phyloP scores from a whole-genome alignment of 2,888 invertebrate genomes.

The Priocnemis perturbator region DNA sequence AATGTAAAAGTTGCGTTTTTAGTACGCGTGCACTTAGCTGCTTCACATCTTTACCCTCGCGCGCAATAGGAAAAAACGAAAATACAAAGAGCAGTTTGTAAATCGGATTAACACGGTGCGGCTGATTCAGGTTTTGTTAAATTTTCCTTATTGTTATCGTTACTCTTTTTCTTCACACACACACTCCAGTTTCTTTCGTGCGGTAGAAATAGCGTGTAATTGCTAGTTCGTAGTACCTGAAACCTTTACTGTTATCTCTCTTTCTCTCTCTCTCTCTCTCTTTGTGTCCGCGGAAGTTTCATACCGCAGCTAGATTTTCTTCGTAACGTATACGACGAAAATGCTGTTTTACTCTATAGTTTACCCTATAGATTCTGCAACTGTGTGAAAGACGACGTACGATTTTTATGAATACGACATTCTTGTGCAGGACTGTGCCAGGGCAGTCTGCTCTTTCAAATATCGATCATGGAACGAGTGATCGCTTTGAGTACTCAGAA shows the following conservation, averaged over 20 bases:
- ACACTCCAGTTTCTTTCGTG: too few relatives aligned
- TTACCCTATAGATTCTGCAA: too few relatives aligned
- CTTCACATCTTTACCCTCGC: constrained; percentile 19
- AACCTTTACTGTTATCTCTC: too few relatives aligned
- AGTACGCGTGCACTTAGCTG: constrained; percentile 44
- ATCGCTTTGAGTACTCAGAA: constrained; percentile 72
- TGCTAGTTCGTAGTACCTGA: too few relatives aligned
- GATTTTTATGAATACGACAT: too few relatives aligned
- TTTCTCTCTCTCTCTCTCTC: too few relatives aligned
- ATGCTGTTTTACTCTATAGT: too few relatives aligned
- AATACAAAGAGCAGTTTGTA: constrained; percentile 11
- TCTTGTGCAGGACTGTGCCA: constrained; percentile 54
- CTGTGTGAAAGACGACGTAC: too few relatives aligned
- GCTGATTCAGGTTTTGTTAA: not conserved
- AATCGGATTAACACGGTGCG: constrained; percentile 21
- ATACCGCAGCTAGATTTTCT: too few relatives aligned
- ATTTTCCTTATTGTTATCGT: not conserved
- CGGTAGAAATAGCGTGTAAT: too few relatives aligned
- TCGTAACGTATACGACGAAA: too few relatives aligned
- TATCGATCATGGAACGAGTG: constrained; percentile 73
- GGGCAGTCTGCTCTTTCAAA: constrained; percentile 57
- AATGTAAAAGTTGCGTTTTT: constrained; percentile 32
- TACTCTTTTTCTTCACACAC: not conserved
- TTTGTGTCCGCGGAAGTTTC: too few relatives aligned
- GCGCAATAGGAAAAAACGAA: constrained; percentile 18